Percentiles rank a stretch among this genome's conserved stretches.
phyloP scores from a whole-genome alignment of 2,888 invertebrate species.

The Drosophila prostipennis region DNA sequence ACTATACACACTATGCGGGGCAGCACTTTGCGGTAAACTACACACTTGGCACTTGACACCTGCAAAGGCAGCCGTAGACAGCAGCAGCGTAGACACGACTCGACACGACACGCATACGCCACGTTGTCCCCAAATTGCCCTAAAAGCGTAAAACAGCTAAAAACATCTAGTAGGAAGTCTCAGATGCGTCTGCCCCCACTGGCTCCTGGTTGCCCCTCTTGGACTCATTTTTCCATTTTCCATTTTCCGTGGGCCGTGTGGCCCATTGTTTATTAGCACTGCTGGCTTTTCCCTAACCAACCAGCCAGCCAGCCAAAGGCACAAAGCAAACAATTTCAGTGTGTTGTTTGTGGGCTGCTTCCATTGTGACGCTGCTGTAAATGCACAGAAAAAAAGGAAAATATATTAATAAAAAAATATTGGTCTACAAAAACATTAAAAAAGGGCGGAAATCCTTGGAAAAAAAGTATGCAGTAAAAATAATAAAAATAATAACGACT shows the following conservation, averaged over 20 bases:
- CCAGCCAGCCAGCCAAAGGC: conserved; percentile 20
- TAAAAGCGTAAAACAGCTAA: conserved; percentile 48
- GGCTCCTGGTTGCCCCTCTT: background rate
- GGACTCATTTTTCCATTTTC: conserved; percentile 5
- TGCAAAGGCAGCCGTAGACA: conserved; percentile 35
- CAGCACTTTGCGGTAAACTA: conserved; percentile 52
- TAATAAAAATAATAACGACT: no score
- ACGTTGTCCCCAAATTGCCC: conserved; percentile 36
- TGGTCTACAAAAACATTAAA: background rate
- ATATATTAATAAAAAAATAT: background rate
- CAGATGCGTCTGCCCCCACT: conserved; percentile 29
- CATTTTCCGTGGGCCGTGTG: conserved; percentile 6
- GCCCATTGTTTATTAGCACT: conserved; percentile 46
- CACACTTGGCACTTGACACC: conserved; percentile 60
- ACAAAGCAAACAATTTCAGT: conserved; percentile 35
- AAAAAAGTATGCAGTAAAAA: no score
- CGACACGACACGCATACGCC: conserved; percentile 41
- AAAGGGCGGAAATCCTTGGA: no score
- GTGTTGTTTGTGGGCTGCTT: conserved; percentile 39
- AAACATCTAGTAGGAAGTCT: conserved; percentile 42
- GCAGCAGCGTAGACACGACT: background rate
- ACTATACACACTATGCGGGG: background rate
- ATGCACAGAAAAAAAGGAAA: background rate
- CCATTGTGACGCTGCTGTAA: conserved; percentile 22
- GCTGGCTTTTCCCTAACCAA: conserved; percentile 25